Evolutionary conservation across 2,888 invertebrate genomes (phyloP).

Genomic region (Spicauda simplicius): DNA sequence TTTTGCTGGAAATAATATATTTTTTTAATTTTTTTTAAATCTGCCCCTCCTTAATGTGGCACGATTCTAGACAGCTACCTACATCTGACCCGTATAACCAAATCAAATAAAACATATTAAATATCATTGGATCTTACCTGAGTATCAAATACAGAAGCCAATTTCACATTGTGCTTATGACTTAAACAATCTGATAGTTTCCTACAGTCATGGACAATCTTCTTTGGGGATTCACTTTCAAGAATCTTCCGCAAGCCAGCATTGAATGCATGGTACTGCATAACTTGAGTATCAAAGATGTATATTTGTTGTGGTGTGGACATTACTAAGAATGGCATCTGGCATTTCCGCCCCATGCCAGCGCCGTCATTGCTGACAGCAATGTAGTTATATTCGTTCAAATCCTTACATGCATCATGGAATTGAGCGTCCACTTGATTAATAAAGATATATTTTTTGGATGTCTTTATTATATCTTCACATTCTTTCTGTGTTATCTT

Average conservation of each 20-base stretch:
- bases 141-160: slow-evolving; percentile 86
- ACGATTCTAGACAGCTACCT: too few species aligned
- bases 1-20: too few species aligned
- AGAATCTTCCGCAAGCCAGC: slow-evolving; percentile 77
- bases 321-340: slow-evolving; percentile 75
- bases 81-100: too few species aligned
- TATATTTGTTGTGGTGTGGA: slow-evolving; percentile 76
- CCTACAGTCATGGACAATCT: slow-evolving; percentile 86
- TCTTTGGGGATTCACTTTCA: slow-evolving; percentile 73
- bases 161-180: slow-evolving; percentile 83
- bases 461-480: slow-evolving; percentile 69
- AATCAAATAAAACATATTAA: background rate
- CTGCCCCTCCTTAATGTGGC: too few species aligned
- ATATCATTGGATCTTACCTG: slow-evolving; percentile 61
- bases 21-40: too few species aligned
- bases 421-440: slow-evolving; percentile 76
- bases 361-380: slow-evolving; percentile 76
- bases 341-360: slow-evolving; percentile 78
- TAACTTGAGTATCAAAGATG: slow-evolving; percentile 79
- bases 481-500: slow-evolving; percentile 73
- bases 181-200: slow-evolving; percentile 84
- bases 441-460: slow-evolving; percentile 74
- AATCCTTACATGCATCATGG: slow-evolving; percentile 71
- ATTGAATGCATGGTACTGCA: slow-evolving; percentile 79
- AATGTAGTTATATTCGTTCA: slow-evolving; percentile 65